These are phyloP conservation scores for Neoitamus cyanurus DNA, from an alignment of 2,888 invertebrate genomes.

Conservation along the genomic window DNA sequence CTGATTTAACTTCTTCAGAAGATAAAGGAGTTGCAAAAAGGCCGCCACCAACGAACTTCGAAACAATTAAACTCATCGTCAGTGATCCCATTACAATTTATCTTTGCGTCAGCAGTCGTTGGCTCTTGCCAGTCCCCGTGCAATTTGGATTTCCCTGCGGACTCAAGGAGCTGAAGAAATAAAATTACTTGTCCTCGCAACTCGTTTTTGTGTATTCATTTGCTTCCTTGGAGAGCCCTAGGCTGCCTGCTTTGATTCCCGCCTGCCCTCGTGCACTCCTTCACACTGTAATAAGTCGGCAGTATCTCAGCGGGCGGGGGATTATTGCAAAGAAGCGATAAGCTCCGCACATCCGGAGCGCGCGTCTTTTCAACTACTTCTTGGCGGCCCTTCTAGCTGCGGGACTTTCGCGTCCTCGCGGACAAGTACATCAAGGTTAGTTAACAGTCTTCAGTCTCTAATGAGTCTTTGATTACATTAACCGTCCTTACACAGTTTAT, in stretches of 20 bases:
- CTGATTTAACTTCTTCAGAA: neutral
- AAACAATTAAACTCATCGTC: neutral
- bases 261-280: neutral
- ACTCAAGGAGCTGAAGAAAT: neutral
- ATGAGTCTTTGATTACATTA: slow-evolving; percentile 41
- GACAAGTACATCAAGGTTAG: slow-evolving; percentile 33
- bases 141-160: neutral
- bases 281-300: neutral
- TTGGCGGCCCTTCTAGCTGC: neutral
- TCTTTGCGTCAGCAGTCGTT: neutral
- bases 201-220: neutral
- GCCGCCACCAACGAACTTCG: neutral
- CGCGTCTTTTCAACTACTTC: neutral
- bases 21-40: neutral
- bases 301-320: neutral
- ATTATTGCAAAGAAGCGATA: neutral
- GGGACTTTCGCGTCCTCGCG: neutral
- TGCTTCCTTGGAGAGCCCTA: neutral
- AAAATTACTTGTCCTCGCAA: neutral
- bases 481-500: slow-evolving; percentile 40
- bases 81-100: slow-evolving; percentile 5
- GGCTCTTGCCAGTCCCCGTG: neutral
- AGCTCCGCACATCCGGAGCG: neutral
- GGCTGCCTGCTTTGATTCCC: neutral
- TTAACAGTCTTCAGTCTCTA: slow-evolving; percentile 21